Conservation (phyloP, 2,888 invertebrate genomes). For the Falcaria lacertinaria region DNA sequence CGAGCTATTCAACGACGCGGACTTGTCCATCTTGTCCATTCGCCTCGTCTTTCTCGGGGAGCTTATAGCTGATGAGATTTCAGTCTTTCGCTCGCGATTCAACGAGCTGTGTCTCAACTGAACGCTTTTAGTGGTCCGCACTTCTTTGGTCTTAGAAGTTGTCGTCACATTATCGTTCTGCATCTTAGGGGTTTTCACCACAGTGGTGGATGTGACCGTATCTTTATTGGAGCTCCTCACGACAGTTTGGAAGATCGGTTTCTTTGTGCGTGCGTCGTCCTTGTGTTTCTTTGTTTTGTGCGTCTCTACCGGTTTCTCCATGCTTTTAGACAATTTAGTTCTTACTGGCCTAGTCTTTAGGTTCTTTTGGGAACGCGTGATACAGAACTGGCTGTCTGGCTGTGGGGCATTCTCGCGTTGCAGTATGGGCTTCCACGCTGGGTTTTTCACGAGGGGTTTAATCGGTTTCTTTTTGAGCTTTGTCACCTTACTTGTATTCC, state of each 20-base stretch:
- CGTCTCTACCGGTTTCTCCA: slow-evolving; percentile 59
- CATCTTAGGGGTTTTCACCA: slow-evolving; percentile 35
- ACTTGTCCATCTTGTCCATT: slow-evolving; percentile 68
- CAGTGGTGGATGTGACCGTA: slow-evolving; percentile 51
- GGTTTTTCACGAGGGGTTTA: slow-evolving; percentile 38
- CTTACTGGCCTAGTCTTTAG: slow-evolving; percentile 58
- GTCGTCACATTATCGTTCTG: slow-evolving; percentile 57
- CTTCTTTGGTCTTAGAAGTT: slow-evolving; percentile 53
- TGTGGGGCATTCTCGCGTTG: slow-evolving; percentile 56
- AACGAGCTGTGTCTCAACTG: slow-evolving; percentile 67
- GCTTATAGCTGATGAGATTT: slow-evolving; percentile 59
- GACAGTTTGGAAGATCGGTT: slow-evolving; percentile 71
- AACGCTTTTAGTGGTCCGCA: slow-evolving; percentile 53
- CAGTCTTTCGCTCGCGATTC: slow-evolving; percentile 61
- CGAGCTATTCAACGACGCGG: slow-evolving; percentile 68
- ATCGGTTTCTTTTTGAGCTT: slow-evolving; percentile 49
- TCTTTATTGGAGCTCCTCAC: slow-evolving; percentile 60
- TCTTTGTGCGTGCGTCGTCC: slow-evolving; percentile 48
- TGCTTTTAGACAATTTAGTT: slow-evolving; percentile 50
- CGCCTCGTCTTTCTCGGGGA: slow-evolving; percentile 70
- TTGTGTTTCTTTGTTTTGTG: slow-evolving; percentile 53
- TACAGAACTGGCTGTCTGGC: slow-evolving; percentile 43
- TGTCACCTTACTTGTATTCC: slow-evolving; percentile 43
- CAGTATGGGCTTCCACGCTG: slow-evolving; percentile 60
- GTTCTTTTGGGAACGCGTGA: slow-evolving; percentile 58